Percentiles rank a stretch among this genome's conserved stretches.
Evolutionary conservation across 2,113 vertebrate genomes (phyloP).

Genomic region (Struthidea cinerea): DNA sequence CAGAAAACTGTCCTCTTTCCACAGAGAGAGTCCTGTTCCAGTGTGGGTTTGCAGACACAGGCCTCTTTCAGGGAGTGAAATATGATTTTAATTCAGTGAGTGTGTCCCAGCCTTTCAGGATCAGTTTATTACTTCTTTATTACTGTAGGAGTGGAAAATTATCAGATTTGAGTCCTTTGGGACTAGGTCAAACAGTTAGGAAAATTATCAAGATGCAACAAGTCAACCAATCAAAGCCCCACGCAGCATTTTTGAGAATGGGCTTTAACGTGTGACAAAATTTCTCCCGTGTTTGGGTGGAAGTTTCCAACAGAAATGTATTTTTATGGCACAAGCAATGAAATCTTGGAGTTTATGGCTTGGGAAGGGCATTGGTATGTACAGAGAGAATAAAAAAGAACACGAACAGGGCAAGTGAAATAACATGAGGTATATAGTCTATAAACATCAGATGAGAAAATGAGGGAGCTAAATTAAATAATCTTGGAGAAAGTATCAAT

Average conservation of each 20-base stretch:
- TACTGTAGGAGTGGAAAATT: background rate
- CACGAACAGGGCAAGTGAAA: background rate
- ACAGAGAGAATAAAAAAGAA: background rate
- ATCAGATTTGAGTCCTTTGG: background rate
- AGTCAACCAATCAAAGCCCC: background rate
- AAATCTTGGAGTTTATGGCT: background rate
- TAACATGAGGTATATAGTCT: background rate
- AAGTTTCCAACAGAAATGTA: background rate
- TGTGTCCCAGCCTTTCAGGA: background rate
- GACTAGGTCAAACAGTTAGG: background rate
- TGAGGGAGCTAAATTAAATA: conserved; percentile 36
- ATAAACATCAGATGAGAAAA: conserved; percentile 23
- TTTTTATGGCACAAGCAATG: background rate
- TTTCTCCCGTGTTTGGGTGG: background rate
- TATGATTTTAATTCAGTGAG: background rate
- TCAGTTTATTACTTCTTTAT: background rate
- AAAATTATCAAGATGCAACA: background rate
- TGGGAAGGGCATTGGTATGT: background rate
- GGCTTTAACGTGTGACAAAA: background rate
- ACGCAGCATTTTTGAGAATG: background rate
- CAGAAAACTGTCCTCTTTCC: background rate
- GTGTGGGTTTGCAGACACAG: background rate
- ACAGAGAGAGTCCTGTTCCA: background rate
- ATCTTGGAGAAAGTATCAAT: conserved; percentile 2
- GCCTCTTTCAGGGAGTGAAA: background rate